Base-by-base conservation (phyloP, 2,113 vertebrate species). In the Malurus elegans region DNA sequence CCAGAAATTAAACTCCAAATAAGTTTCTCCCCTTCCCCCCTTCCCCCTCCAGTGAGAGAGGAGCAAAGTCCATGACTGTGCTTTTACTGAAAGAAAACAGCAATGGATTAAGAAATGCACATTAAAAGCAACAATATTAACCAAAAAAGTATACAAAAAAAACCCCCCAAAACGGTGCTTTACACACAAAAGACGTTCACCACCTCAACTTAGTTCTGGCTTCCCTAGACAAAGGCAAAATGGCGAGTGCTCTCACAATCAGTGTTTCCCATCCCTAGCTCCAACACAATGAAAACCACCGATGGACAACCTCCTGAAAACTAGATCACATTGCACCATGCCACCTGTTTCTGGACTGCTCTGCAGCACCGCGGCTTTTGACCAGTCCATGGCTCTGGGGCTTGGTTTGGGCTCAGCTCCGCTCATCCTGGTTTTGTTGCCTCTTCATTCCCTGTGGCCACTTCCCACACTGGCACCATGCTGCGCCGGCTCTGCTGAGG, bases 381-480 rank as follows among this genome's bases (percentile, higher is more conserved):
- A 23, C 26, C 54, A 45, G 1, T 78, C 18, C 24, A 7, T 38
- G 6, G 64, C 32, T 61, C 38, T 60, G 38, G 14, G 36, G 11
- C 45, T 76, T 60, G 62, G 21, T 53, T 53, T 61, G 38, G 45
- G 18, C 45, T 61, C 38, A 38, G 23, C 23, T 45, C 3, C 54
- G 61, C 32, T 36, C 0, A 0, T 53, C 54, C 32, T 38, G n/a
- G 18, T 53, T 61, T 61, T 61, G 21, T 18, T 69, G 32, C 32
- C 2, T 0, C 26, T 60, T 51, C 11, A 9, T 76, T 60, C 45
- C 62, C 36, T 2, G 0, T 0, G 4, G 72, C 14, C 14, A 4
- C 28, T 61, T 60, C 28, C 23, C 0, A 0, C 9, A 1, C 21
- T 78, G 54, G 38, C 38, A 18, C 23, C 44, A 2, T 34, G 51